Evolutionary conservation across 2,888 invertebrate genomes (phyloP).

Genomic region (Melolontha melolontha): DNA sequence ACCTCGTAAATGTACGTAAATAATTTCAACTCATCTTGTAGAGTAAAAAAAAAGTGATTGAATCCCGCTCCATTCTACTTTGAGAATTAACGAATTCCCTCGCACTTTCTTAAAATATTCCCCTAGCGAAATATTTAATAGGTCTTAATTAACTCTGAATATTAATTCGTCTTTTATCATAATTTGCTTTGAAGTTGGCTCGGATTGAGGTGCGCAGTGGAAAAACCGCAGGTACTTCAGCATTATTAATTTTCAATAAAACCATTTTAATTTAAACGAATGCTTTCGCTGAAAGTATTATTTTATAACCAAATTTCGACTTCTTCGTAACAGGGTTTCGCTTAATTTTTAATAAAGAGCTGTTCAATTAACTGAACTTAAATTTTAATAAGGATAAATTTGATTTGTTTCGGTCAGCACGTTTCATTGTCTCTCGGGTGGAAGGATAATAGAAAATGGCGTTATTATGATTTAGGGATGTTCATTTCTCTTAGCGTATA

Average conservation of each 20-base stretch:
- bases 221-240: conserved; percentile 2
- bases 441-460: too few species aligned
- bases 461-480: too few species aligned
- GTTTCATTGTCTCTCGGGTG: too few species aligned
- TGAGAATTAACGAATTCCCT: background rate
- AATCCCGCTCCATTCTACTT: background rate
- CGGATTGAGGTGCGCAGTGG: background rate
- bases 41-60: background rate
- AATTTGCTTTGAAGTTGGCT: conserved; percentile 16
- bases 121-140: conserved; percentile 8
- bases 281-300: conserved; percentile 1
- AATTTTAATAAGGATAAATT: background rate
- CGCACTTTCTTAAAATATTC: background rate
- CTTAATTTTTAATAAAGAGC: background rate
- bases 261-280: background rate
- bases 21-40: background rate
- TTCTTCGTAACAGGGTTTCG: background rate
- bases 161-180: conserved; percentile 15
- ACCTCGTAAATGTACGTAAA: too few species aligned
- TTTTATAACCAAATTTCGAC: background rate
- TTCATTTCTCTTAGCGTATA: too few species aligned
- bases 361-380: conserved; percentile 4
- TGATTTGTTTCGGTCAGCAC: too few species aligned
- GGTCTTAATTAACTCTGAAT: conserved; percentile 21
- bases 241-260: conserved; percentile 18